Evolutionary conservation across 1,140 invertebrate genomes (phyloP).

Genomic region (Spodoptera frugiperda): DNA sequence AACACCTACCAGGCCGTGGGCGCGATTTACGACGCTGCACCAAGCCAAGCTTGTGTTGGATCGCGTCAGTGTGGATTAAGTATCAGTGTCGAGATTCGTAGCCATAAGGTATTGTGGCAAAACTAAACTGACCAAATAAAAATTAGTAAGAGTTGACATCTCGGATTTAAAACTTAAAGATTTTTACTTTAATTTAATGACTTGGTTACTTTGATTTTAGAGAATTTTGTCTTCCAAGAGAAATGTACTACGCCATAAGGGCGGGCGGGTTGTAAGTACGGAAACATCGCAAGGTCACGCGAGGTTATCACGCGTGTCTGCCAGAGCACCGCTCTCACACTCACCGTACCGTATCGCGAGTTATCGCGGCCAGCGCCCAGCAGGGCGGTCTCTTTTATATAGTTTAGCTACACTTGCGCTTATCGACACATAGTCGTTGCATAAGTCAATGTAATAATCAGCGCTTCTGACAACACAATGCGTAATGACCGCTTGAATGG

Average conservation of each 20-base stretch:
- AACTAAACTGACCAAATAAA: neutral
- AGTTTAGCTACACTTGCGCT: slow-evolving; percentile 26
- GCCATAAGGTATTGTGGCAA: neutral
- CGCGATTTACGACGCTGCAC: slow-evolving; percentile 74
- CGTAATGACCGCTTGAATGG: slow-evolving; percentile 52
- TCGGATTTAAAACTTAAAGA: too few relatives aligned
- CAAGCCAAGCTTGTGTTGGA: slow-evolving; percentile 37
- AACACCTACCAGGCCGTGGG: slow-evolving; percentile 79
- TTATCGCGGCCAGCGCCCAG: slow-evolving; percentile 44
- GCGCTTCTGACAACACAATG: slow-evolving; percentile 47
- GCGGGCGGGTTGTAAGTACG: slow-evolving; percentile 44
- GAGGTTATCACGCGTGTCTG: slow-evolving; percentile 57
- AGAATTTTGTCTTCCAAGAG: neutral
- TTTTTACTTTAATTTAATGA: neutral
- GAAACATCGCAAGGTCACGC: slow-evolving; percentile 59
- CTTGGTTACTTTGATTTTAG: neutral
- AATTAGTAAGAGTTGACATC: too few relatives aligned
- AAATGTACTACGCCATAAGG: slow-evolving; percentile 6
- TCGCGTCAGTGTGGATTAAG: slow-evolving; percentile 21
- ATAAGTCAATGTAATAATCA: slow-evolving; percentile 48
- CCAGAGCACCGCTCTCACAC: slow-evolving; percentile 58
- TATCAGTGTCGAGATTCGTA: slow-evolving; percentile 17
- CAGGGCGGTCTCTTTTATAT: slow-evolving; percentile 49
- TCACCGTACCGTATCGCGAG: slow-evolving; percentile 51
- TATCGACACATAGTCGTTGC: slow-evolving; percentile 42